A percentile compares a stretch with the other conserved stretches of the same genome.
phyloP scores from a whole-genome alignment of 2,888 invertebrate species.

The Ophonus ardosiacus region DNA sequence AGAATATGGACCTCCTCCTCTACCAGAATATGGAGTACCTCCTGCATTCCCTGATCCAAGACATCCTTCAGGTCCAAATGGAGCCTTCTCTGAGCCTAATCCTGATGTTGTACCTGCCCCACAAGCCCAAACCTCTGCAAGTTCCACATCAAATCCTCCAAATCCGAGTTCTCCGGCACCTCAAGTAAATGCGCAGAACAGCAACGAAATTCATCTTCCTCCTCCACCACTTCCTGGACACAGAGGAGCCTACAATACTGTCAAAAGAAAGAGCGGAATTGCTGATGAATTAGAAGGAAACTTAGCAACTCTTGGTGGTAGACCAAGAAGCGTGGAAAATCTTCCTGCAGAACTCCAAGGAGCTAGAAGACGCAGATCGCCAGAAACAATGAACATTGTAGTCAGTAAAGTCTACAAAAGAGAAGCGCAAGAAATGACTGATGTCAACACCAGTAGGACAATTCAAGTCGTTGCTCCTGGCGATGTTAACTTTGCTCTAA shows the following conservation, averaged over 20 bases:
- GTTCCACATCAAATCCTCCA: constrained; percentile 82
- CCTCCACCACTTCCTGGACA: constrained; percentile 91
- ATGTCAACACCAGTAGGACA: constrained; percentile 92
- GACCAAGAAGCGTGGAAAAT: constrained; percentile 93
- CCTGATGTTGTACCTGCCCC: constrained; percentile 89
- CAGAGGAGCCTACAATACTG: constrained; percentile 88
- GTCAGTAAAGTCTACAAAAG: constrained; percentile 88
- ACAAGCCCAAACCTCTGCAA: constrained; percentile 85
- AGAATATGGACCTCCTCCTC: constrained; percentile 86
- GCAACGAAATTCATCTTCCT: constrained; percentile 85
- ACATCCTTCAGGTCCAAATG: constrained; percentile 90
- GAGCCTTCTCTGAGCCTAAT: constrained; percentile 90
- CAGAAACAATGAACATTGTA: constrained; percentile 81
- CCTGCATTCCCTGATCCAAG: constrained; percentile 92
- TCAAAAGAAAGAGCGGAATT: constrained; percentile 85
- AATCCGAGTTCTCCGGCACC: constrained; percentile 78
- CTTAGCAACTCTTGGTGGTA: constrained; percentile 88
- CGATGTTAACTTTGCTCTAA: constrained; percentile 93
- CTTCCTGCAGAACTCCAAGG: constrained; percentile 88
- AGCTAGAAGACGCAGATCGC: constrained; percentile 80
- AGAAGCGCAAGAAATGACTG: constrained; percentile 93
- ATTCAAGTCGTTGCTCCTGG: constrained; percentile 96
- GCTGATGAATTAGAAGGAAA: constrained; percentile 86
- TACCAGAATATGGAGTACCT: constrained; percentile 85
- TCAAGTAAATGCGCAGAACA: constrained; percentile 79